phyloP scores from a whole-genome alignment of 1,140 invertebrate species.

The Drosophila kanapiae region DNA sequence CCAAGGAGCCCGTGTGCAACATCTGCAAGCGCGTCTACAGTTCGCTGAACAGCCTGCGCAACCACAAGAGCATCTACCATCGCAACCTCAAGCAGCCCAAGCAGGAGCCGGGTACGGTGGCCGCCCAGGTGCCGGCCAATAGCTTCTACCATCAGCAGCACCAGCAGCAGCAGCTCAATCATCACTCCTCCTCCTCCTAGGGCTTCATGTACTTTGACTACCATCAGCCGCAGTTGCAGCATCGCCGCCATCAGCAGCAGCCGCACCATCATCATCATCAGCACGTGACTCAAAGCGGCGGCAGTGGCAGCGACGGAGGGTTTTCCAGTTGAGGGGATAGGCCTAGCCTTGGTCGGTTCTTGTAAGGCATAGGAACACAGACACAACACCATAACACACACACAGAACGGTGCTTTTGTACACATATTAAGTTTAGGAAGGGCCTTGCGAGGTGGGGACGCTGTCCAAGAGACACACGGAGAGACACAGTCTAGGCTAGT shows the following conservation, averaged over 20 bases:
- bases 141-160: conserved; percentile 67
- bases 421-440: conserved; percentile 16
- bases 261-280: conserved; percentile 3
- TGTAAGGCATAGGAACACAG: conserved; percentile 24
- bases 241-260: conserved; percentile 6
- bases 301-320: conserved; percentile 4
- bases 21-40: conserved; percentile 95
- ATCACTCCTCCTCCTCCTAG: conserved; percentile 83
- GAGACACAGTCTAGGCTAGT: conserved; percentile 49
- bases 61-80: conserved; percentile 96
- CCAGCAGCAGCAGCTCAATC: conserved; percentile 66
- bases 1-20: conserved; percentile 94
- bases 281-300: conserved; percentile 1
- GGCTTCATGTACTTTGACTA: conserved; percentile 84
- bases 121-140: conserved; percentile 42
- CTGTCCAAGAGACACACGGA: neutral
- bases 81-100: conserved; percentile 88
- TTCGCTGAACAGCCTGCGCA: conserved; percentile 93
- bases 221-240: conserved; percentile 39
- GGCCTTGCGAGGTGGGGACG: neutral
- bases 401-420: conserved; percentile 37
- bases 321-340: conserved; percentile 34
- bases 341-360: conserved; percentile 4
- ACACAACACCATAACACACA: conserved; percentile 25
- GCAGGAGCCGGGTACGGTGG: conserved; percentile 62